These are phyloP conservation scores for Anarsia innoxiella DNA, from an alignment of 2,888 invertebrate species.

Conservation along the genomic window DNA sequence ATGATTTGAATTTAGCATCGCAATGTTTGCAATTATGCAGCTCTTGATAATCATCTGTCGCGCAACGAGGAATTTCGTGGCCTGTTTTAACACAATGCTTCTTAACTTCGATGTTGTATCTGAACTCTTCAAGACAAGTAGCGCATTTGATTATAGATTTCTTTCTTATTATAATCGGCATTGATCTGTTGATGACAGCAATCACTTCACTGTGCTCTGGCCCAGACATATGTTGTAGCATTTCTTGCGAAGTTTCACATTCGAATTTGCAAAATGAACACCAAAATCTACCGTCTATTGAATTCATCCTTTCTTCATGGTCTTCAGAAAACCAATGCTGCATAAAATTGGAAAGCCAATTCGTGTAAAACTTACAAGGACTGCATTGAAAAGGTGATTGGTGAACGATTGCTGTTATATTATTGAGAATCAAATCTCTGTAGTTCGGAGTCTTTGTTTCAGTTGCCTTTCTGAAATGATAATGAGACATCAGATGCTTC, in stretches of 20 bases:
- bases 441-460: conserved; percentile 73
- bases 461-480: conserved; percentile 84
- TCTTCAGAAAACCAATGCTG: conserved; percentile 82
- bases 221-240: conserved; percentile 81
- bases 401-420: conserved; percentile 85
- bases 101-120: conserved; percentile 84
- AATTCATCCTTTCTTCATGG: conserved; percentile 69
- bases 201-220: conserved; percentile 82
- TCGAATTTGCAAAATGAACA: conserved; percentile 85
- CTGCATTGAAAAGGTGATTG: conserved; percentile 91
- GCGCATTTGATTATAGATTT: conserved; percentile 78
- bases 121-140: conserved; percentile 80
- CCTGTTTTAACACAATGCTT: conserved; percentile 72
- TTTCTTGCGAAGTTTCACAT: conserved; percentile 76
- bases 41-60: conserved; percentile 79
- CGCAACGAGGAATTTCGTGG: conserved; percentile 67
- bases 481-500: conserved; percentile 90
- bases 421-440: conserved; percentile 80
- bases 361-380: conserved; percentile 89
- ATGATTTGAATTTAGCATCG: conserved; percentile 74
- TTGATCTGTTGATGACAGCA: conserved; percentile 84
- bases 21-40: conserved; percentile 78
- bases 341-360: conserved; percentile 81
- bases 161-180: conserved; percentile 85
- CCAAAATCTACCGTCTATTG: conserved; percentile 77